phyloP scores from a whole-genome alignment of 2,113 vertebrate genomes.

The Tor tambroides region DNA sequence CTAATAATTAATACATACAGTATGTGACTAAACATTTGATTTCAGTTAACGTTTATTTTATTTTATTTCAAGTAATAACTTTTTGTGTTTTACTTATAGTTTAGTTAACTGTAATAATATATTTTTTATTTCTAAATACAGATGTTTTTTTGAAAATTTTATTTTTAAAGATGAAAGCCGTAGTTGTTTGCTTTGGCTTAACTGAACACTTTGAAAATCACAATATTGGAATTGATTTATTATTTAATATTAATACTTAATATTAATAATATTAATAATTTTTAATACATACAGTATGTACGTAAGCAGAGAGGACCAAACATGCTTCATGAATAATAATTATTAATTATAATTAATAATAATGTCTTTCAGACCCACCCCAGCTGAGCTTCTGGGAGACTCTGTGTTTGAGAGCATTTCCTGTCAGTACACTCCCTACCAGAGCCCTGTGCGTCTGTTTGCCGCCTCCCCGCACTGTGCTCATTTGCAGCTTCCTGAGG shows the following conservation, averaged over 20 bases:
- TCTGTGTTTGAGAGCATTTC: conserved; percentile 83
- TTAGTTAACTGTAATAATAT: background rate
- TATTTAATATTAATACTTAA: background rate
- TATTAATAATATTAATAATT: background rate
- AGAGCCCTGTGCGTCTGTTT: conserved; percentile 85
- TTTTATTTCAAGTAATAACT: too few species aligned
- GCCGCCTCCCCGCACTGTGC: conserved; percentile 91
- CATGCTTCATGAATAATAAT: background rate
- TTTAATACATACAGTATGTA: background rate
- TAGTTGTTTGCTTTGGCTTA: background rate
- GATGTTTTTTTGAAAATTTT: too few species aligned
- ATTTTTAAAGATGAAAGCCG: too few species aligned
- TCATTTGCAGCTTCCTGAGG: conserved; percentile 88
- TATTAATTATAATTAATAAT: too few species aligned
- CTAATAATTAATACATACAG: too few species aligned
- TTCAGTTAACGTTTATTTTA: background rate
- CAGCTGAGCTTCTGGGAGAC: conserved; percentile 84
- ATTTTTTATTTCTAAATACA: too few species aligned
- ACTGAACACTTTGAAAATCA: background rate
- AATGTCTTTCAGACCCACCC: conserved; percentile 78
- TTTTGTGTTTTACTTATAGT: background rate
- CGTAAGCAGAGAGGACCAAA: background rate
- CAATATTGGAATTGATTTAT: background rate
- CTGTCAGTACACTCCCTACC: conserved; percentile 78
- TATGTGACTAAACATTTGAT: too few species aligned